Evolutionary conservation across 2,797 vertebrate species (phyloP).

Genomic region (Mionectes olivaceus): DNA sequence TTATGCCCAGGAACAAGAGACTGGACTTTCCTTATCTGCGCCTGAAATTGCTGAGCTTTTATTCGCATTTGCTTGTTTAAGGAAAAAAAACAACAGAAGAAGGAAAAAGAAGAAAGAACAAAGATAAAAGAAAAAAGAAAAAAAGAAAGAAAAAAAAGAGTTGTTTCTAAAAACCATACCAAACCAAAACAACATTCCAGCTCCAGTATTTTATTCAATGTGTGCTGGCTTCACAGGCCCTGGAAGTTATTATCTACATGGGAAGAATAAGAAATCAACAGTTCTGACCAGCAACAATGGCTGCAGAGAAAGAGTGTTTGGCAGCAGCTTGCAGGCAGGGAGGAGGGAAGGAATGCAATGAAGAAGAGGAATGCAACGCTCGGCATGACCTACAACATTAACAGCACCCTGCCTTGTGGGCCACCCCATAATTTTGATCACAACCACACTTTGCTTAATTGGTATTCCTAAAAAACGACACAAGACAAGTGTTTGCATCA

Average conservation of each 20-base stretch:
- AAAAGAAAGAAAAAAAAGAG: neutral
- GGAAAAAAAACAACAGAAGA: neutral
- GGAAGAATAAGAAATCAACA: slow-evolving; percentile 72
- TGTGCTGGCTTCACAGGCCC: slow-evolving; percentile 42
- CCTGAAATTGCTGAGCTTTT: slow-evolving; percentile 3
- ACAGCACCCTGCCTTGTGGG: slow-evolving; percentile 40
- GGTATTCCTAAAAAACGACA: slow-evolving; percentile 19
- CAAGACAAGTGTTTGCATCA: slow-evolving; percentile 28
- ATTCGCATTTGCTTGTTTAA: slow-evolving; percentile 5
- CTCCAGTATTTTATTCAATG: slow-evolving; percentile 53
- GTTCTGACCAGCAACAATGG: slow-evolving; percentile 68
- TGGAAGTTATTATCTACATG: slow-evolving; percentile 73
- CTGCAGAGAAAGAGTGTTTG: slow-evolving; percentile 67
- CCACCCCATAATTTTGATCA: slow-evolving; percentile 52
- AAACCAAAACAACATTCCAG: slow-evolving; percentile 56
- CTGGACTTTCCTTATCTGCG: neutral
- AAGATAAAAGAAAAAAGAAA: neutral
- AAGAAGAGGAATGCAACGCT: slow-evolving; percentile 33
- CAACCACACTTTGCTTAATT: slow-evolving; percentile 42
- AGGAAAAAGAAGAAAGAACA: neutral
- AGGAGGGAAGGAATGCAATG: slow-evolving; percentile 49
- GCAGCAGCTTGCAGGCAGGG: slow-evolving; percentile 57
- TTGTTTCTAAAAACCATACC: slow-evolving; percentile 34
- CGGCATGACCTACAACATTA: slow-evolving; percentile 40
- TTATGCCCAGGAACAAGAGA: slow-evolving; percentile 18